phyloP scores from a whole-genome alignment of 2,888 invertebrate species.

The Masnerella sp. region DNA sequence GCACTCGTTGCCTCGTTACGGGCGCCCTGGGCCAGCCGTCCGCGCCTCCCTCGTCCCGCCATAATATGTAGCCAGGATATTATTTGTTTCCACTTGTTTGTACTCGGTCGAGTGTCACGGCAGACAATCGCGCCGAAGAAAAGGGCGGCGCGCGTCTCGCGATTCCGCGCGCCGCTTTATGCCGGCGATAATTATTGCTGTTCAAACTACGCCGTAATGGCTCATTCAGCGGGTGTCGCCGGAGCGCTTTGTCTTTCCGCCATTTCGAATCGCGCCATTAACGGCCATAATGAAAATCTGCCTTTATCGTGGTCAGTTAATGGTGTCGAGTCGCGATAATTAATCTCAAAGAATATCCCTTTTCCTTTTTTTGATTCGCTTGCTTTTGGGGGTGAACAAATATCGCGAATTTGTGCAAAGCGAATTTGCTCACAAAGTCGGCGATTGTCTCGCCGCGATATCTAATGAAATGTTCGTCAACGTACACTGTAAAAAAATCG shows the following conservation, averaged over 20 bases:
- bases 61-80: conserved; percentile 73
- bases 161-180: conserved; percentile 55
- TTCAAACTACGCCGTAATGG: conserved; percentile 73
- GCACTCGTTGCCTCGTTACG: conserved; percentile 61
- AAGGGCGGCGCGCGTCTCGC: conserved; percentile 28
- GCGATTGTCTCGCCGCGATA: conserved; percentile 37
- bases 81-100: conserved; percentile 76
- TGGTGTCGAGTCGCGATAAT: conserved; percentile 43
- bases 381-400: conserved; percentile 43
- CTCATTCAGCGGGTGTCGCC: conserved; percentile 75
- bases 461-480: conserved; percentile 47
- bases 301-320: conserved; percentile 63
- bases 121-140: conserved; percentile 68
- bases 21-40: conserved; percentile 56
- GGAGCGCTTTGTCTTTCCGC: conserved; percentile 59
- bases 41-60: conserved; percentile 30
- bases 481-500: too few relatives aligned
- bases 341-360: too few relatives aligned
- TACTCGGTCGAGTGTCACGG: conserved; percentile 68
- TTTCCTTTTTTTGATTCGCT: conserved; percentile 23
- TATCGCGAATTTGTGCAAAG: conserved; percentile 52
- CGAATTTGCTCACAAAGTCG: conserved; percentile 40
- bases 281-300: conserved; percentile 71
- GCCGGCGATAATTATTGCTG: conserved; percentile 75
- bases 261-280: conserved; percentile 74